Percentiles rank a stretch among this genome's conserved stretches.
phyloP scores from a whole-genome alignment of 2,113 vertebrate genomes.

The Euleptes europaea region DNA sequence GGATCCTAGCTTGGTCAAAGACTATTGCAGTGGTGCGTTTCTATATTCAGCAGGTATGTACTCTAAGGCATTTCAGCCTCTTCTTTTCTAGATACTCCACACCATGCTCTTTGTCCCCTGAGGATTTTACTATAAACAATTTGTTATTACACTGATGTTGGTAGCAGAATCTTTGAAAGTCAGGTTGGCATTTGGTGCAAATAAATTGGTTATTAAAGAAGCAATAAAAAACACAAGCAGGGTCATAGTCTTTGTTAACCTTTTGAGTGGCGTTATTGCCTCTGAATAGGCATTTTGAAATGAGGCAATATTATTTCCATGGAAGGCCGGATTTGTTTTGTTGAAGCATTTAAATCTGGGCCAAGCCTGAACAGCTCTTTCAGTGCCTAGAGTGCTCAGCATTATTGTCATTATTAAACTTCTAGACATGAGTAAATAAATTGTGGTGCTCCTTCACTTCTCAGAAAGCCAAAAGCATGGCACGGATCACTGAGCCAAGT shows the following conservation, averaged over 20 bases:
- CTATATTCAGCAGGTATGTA: too few relatives aligned
- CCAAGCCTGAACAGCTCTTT: constrained; percentile 29
- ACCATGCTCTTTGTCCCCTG: not conserved
- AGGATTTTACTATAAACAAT: not conserved
- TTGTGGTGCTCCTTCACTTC: constrained; percentile 37
- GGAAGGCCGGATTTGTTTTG: constrained; percentile 38
- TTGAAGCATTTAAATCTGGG: constrained; percentile 32
- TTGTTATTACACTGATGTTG: not conserved
- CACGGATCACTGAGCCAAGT: constrained; percentile 50
- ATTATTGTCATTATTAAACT: constrained; percentile 41
- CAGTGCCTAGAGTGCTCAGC: constrained; percentile 32
- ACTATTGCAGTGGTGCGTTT: too few relatives aligned
- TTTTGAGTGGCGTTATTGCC: constrained; percentile 29
- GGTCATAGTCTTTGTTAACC: not conserved
- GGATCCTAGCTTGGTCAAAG: too few relatives aligned
- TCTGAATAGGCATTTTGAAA: constrained; percentile 25
- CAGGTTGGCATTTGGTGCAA: constrained; percentile 6
- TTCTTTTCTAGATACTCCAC: not conserved
- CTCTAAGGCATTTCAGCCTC: not conserved
- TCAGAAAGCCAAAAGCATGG: constrained; percentile 33
- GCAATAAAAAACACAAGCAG: not conserved
- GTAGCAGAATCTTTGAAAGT: constrained; percentile 4
- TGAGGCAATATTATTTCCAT: constrained; percentile 20
- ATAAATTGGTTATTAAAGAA: constrained; percentile 24
- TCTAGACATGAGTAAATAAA: constrained; percentile 43